phyloP scores from a whole-genome alignment of 2,797 vertebrate genomes.

The Takifugu rubripes region DNA sequence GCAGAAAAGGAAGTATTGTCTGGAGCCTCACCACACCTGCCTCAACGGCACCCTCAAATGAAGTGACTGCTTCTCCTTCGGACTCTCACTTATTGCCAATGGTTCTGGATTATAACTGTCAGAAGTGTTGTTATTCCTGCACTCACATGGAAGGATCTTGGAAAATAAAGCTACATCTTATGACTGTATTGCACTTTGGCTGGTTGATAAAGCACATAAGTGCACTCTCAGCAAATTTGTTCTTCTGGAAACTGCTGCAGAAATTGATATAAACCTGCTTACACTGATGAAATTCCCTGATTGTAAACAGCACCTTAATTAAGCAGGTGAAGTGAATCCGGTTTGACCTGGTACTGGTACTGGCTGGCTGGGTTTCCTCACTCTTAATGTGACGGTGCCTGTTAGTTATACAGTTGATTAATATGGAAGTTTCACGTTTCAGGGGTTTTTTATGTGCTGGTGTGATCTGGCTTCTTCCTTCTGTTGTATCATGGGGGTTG shows the following conservation, averaged over 20 bases:
- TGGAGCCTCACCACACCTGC: too few species aligned
- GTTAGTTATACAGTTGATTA: too few species aligned
- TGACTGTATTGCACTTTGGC: neutral
- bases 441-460: too few species aligned
- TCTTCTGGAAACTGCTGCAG: conserved; percentile 7
- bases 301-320: conserved; percentile 2
- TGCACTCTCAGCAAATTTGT: neutral
- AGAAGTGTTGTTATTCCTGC: neutral
- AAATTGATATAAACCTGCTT: conserved; percentile 1
- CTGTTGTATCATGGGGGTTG: too few species aligned
- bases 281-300: neutral
- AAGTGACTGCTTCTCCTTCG: too few species aligned
- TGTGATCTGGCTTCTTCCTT: too few species aligned
- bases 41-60: too few species aligned
- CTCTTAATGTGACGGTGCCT: too few species aligned
- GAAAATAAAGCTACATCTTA: neutral
- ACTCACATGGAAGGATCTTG: neutral
- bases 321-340: neutral
- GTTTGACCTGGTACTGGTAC: neutral
- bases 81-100: neutral
- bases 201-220: conserved; percentile 5
- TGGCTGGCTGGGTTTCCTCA: too few species aligned
- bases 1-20: too few species aligned
- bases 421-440: too few species aligned
- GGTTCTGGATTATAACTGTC: neutral